Percentiles rank a stretch among this genome's conserved stretches.
phyloP scores from a whole-genome alignment of 2,113 vertebrate species.

The Poecile atricapillus region DNA sequence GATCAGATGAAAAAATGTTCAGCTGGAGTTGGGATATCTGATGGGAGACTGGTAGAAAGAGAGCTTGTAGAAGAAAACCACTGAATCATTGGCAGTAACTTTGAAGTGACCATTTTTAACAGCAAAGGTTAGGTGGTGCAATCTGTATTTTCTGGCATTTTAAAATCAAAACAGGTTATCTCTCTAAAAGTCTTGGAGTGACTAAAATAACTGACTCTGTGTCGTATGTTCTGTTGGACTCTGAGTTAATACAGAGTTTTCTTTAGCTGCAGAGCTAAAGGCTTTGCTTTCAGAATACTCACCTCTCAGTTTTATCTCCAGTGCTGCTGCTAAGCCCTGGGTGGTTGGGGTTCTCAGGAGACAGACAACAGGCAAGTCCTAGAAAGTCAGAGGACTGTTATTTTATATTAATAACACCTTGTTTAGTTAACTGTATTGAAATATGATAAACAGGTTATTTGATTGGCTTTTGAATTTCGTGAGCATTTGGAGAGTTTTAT shows the following conservation, averaged over 20 bases:
- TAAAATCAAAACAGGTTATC: background rate
- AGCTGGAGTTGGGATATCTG: background rate
- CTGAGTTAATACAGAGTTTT: background rate
- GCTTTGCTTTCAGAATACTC: background rate
- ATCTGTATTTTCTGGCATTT: background rate
- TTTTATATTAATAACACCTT: background rate
- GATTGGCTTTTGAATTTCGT: background rate
- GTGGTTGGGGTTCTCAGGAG: background rate
- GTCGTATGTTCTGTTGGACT: background rate
- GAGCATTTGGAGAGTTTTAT: background rate
- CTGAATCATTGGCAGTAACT: background rate
- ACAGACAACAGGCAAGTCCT: background rate
- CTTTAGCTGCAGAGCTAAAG: background rate
- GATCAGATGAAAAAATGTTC: background rate
- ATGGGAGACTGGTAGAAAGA: background rate
- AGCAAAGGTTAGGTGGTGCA: background rate
- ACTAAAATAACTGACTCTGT: background rate
- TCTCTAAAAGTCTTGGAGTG: background rate
- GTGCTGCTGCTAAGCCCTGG: background rate
- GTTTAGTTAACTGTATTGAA: background rate
- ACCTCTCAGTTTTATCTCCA: background rate
- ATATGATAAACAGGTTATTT: background rate
- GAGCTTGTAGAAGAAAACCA: background rate
- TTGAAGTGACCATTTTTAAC: background rate
- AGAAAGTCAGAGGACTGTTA: background rate